These are phyloP conservation scores for Mandrillus leucophaeus DNA, from an alignment of 2,113 vertebrate species.

Conservation along the genomic window DNA sequence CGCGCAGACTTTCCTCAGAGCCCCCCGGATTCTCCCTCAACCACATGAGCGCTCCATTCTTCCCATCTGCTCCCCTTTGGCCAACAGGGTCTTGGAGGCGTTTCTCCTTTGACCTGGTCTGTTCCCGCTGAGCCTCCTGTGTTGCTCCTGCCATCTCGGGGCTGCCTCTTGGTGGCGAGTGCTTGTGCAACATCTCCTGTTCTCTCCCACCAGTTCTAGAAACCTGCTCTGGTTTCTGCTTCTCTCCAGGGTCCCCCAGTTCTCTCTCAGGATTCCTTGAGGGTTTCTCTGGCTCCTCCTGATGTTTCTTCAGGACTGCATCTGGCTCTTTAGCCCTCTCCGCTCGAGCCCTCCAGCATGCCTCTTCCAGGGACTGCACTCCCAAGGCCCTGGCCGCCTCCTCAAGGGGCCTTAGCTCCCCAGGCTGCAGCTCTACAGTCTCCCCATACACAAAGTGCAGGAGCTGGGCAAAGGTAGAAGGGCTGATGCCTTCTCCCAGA, in stretches of 20 bases:
- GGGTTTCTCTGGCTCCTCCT: constrained; percentile 42
- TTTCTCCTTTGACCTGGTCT: constrained; percentile 18
- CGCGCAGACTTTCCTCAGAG: constrained; percentile 35
- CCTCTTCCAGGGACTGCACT: constrained; percentile 85
- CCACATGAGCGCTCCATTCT: constrained; percentile 14
- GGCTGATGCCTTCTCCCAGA: constrained; percentile 83
- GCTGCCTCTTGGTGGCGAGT: not conserved
- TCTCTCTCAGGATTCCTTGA: not conserved
- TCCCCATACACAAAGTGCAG: constrained; percentile 88
- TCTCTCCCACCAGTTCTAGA: constrained; percentile 16
- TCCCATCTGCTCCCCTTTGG: not conserved
- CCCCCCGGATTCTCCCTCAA: not conserved
- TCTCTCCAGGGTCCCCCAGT: not conserved
- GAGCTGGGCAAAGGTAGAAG: constrained; percentile 88
- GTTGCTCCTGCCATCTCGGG: not conserved
- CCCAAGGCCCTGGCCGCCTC: constrained; percentile 85
- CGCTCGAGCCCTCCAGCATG: constrained; percentile 76
- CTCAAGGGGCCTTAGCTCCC: constrained; percentile 80
- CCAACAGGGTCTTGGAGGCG: not conserved
- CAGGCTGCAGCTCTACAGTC: constrained; percentile 66
- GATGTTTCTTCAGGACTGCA: not conserved
- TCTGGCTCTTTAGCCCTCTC: not conserved
- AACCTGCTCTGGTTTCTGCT: not conserved
- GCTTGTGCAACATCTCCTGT: not conserved
- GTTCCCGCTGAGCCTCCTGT: not conserved